phyloP scores from a whole-genome alignment of 2,888 invertebrate species.

The Agapetus fuscipes region DNA sequence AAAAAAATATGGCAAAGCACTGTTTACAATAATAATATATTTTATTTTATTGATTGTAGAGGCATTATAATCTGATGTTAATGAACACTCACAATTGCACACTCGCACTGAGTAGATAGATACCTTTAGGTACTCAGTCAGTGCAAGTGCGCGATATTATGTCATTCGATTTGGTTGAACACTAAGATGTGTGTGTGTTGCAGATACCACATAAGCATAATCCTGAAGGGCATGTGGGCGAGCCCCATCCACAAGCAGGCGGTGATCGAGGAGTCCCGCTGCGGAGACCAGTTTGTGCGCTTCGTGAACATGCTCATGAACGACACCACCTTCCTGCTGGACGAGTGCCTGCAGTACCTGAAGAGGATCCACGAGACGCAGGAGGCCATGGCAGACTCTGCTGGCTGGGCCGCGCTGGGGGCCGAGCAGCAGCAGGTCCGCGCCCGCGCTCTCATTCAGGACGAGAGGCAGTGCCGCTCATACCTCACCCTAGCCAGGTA shows the following conservation, averaged over 20 bases:
- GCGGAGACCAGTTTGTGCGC: constrained; percentile 88
- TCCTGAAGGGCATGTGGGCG: constrained; percentile 94
- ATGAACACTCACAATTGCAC: no score
- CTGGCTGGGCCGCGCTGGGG: constrained; percentile 55
- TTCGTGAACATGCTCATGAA: constrained; percentile 98
- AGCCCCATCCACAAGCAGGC: constrained; percentile 75
- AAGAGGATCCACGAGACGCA: constrained; percentile 84
- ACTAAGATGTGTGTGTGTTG: no score
- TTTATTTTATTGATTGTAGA: no score
- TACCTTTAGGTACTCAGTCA: no score
- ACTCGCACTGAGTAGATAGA: no score
- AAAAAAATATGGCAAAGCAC: no score
- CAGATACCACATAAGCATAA: constrained; percentile 89
- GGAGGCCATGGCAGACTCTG: constrained; percentile 63
- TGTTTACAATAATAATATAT: no score
- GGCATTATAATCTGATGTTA: no score
- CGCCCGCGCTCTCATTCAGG: constrained; percentile 68
- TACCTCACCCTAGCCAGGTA: constrained; percentile 75
- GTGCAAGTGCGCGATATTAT: no score
- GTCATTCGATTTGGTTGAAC: no score
- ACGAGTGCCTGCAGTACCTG: constrained; percentile 87
- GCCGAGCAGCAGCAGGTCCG: constrained; percentile 64
- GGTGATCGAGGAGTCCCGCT: constrained; percentile 84
- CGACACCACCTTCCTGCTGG: constrained; percentile 92
- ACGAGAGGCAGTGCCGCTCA: constrained; percentile 81